phyloP scores from a whole-genome alignment of 2,113 vertebrate genomes.

The Osmerus eperlanus region DNA sequence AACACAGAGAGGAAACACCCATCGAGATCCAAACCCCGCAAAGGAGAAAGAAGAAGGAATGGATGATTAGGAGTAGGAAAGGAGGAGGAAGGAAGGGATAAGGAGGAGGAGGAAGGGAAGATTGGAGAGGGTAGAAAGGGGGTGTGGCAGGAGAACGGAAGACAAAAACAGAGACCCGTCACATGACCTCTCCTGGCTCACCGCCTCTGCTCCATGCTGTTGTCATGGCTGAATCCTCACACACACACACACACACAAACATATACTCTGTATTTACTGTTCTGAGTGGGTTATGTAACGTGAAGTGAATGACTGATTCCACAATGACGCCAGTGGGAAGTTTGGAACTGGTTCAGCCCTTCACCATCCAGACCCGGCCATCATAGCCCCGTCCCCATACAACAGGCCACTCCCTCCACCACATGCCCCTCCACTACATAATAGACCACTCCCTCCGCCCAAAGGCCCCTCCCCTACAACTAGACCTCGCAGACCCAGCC shows the following conservation, averaged over 20 bases:
- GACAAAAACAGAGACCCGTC: slow-evolving; percentile 16
- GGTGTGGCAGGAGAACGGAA: too few relatives aligned
- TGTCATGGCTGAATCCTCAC: slow-evolving; percentile 36
- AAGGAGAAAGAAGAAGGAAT: slow-evolving; percentile 48
- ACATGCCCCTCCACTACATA: slow-evolving; percentile 1
- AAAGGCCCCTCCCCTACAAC: slow-evolving; percentile 4
- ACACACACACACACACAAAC: slow-evolving; percentile 43
- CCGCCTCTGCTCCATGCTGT: slow-evolving; percentile 46
- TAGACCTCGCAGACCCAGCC: neutral
- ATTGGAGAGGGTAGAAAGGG: neutral
- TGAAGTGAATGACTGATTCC: slow-evolving; percentile 40
- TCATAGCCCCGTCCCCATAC: neutral
- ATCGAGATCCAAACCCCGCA: slow-evolving; percentile 59
- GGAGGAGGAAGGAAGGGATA: slow-evolving; percentile 29
- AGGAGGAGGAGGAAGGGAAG: slow-evolving; percentile 39
- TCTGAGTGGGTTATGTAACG: slow-evolving; percentile 14
- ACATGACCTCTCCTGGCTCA: slow-evolving; percentile 54
- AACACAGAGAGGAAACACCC: slow-evolving; percentile 65
- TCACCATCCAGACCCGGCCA: neutral
- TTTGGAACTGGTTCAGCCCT: slow-evolving; percentile 26
- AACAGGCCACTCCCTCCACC: neutral
- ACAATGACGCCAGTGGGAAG: slow-evolving; percentile 42
- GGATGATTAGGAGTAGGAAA: slow-evolving; percentile 40
- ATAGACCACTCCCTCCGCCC: neutral
- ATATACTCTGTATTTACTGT: slow-evolving; percentile 44